Evolutionary conservation across 53 echinoderm and acorn worm genomes (phyloP).

Genomic region (Mesocentrotus franciscanus): DNA sequence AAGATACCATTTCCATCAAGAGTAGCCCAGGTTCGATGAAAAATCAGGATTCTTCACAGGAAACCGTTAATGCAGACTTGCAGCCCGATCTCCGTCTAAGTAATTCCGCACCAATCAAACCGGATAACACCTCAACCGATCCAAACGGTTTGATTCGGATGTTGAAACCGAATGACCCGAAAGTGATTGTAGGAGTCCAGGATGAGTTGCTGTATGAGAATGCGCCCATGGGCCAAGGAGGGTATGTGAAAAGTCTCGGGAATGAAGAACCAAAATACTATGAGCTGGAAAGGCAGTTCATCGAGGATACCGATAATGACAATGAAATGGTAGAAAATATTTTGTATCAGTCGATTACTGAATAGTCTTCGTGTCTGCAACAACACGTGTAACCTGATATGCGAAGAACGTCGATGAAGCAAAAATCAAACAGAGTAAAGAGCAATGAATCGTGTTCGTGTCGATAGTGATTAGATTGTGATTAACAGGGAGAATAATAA

Average conservation of each 20-base stretch:
- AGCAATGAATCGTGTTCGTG: too few species aligned
- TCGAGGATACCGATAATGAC: not conserved
- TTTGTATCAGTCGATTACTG: slow-evolving; percentile 43
- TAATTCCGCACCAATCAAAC: not conserved
- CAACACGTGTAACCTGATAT: too few species aligned
- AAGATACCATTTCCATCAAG: not conserved
- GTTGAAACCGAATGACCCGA: not conserved
- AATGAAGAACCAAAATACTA: slow-evolving; percentile 48
- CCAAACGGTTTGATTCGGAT: not conserved
- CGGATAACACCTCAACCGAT: not conserved
- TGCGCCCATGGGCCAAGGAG: slow-evolving; percentile 13
- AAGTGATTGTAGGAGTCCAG: not conserved
- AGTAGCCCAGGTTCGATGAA: not conserved
- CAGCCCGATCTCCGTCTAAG: not conserved
- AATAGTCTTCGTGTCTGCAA: not conserved
- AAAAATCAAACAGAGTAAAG: too few species aligned
- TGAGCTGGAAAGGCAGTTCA: slow-evolving; percentile 6
- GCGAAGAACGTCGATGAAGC: too few species aligned
- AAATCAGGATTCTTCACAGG: not conserved
- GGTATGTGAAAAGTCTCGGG: not conserved
- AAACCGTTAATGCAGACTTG: not conserved
- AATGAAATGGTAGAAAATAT: slow-evolving; percentile 32
- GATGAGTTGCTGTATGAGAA: slow-evolving; percentile 41
- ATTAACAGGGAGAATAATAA: too few species aligned
- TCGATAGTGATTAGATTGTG: too few species aligned